These are phyloP conservation scores for Himantopus leucocephalus DNA, from an alignment of 2,113 vertebrate genomes.

Conservation along the genomic window DNA sequence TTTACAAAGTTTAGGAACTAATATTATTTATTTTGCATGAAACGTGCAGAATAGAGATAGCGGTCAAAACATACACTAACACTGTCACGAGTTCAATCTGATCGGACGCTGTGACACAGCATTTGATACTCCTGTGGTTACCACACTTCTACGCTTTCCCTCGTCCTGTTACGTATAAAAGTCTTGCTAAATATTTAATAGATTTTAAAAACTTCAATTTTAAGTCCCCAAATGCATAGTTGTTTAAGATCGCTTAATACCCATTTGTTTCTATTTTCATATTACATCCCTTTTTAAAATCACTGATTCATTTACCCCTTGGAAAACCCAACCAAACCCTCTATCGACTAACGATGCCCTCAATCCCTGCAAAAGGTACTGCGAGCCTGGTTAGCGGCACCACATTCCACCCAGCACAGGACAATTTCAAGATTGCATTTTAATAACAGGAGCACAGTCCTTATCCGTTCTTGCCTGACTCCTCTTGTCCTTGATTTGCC, in stretches of 20 bases:
- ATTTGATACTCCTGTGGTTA: neutral
- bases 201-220: neutral
- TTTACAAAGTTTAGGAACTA: neutral
- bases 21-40: neutral
- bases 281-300: neutral
- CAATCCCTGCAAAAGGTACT: neutral
- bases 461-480: neutral
- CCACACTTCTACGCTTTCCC: neutral
- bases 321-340: neutral
- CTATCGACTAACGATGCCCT: neutral
- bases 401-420: neutral
- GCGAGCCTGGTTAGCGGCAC: neutral
- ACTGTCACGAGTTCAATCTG: neutral
- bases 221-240: neutral
- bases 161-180: neutral
- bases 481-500: neutral
- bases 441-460: neutral
- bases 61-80: neutral
- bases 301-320: neutral
- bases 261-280: neutral
- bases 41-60: neutral
- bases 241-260: neutral
- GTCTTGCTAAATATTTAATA: neutral
- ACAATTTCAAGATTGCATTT: neutral
- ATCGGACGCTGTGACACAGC: neutral